Percentiles rank a stretch among this genome's conserved stretches.
Conservation (phyloP, 1,140 invertebrate species). For the Danaus melanippus region DNA sequence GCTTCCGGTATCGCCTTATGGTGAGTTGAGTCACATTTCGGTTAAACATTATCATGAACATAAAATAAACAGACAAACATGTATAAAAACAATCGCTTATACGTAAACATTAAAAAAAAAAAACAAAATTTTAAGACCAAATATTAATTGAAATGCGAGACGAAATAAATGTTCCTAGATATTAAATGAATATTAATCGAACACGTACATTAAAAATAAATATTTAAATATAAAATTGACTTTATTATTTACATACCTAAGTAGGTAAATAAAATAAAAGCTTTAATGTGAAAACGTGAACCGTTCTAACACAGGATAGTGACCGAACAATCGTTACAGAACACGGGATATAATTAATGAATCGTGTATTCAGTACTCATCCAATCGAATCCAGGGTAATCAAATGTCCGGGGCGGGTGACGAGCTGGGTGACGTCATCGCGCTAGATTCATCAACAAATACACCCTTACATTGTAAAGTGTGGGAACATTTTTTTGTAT, state of each 20-base stretch:
- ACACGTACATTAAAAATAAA: too few species aligned
- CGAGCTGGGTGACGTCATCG: slow-evolving; percentile 38
- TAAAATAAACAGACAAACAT: too few species aligned
- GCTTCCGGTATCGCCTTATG: slow-evolving; percentile 28
- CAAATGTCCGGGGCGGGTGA: slow-evolving; percentile 53
- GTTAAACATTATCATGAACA: too few species aligned
- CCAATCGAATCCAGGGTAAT: slow-evolving; percentile 56
- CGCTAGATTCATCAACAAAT: slow-evolving; percentile 14
- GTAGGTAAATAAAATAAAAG: too few species aligned
- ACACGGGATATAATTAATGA: slow-evolving; percentile 44
- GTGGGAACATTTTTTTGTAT: slow-evolving; percentile 24
- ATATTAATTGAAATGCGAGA: too few species aligned
- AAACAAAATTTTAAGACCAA: too few species aligned
- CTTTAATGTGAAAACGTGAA: too few species aligned
- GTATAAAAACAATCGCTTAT: too few species aligned
- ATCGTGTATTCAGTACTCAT: slow-evolving; percentile 51
- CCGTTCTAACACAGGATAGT: background rate
- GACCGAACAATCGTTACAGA: background rate
- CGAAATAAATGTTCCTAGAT: background rate
- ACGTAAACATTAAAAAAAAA: too few species aligned
- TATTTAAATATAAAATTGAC: too few species aligned
- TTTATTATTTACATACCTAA: too few species aligned
- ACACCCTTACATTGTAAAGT: slow-evolving; percentile 13
- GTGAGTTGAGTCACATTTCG: slow-evolving; percentile 27
- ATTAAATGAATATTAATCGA: too few species aligned